Percentiles rank a stretch among this genome's conserved stretches.
These are phyloP conservation scores for Halcyon chelicuti DNA, from an alignment of 2,797 vertebrate genomes.

Conservation along the genomic window DNA sequence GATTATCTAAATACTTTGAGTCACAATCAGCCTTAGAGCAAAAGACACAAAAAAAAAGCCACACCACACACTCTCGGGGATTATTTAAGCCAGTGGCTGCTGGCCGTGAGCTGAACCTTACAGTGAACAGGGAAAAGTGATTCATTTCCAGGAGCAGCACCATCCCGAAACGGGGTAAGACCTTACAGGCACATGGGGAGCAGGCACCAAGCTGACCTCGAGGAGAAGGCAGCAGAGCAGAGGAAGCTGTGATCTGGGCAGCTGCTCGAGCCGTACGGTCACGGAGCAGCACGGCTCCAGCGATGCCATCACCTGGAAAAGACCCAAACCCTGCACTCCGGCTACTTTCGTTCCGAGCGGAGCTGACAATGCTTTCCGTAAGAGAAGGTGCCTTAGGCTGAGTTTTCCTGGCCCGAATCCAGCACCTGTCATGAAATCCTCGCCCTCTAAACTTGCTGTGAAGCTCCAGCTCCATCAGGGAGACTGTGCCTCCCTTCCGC, in stretches of 20 bases:
- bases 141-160: not conserved
- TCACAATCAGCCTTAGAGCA: not conserved
- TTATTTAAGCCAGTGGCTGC: not conserved
- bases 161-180: not conserved
- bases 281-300: not conserved
- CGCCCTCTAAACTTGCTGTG: not conserved
- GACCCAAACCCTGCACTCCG: not conserved
- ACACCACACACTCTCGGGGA: not conserved
- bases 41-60: not conserved
- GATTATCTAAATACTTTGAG: not conserved
- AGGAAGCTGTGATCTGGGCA: not conserved
- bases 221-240: not conserved
- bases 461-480: not conserved
- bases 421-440: not conserved
- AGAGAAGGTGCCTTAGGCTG: not conserved
- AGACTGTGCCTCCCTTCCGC: not conserved
- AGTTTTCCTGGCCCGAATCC: not conserved
- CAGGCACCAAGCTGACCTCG: not conserved
- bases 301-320: not conserved
- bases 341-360: not conserved
- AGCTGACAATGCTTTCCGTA: not conserved
- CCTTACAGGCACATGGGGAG: fast-evolving
- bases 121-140: not conserved
- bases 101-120: not conserved
- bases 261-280: fast-evolving